Percentiles rank a stretch among this genome's conserved stretches.
phyloP scores from a whole-genome alignment of 1,140 invertebrate species.

The Stegodyphus dumicola region DNA sequence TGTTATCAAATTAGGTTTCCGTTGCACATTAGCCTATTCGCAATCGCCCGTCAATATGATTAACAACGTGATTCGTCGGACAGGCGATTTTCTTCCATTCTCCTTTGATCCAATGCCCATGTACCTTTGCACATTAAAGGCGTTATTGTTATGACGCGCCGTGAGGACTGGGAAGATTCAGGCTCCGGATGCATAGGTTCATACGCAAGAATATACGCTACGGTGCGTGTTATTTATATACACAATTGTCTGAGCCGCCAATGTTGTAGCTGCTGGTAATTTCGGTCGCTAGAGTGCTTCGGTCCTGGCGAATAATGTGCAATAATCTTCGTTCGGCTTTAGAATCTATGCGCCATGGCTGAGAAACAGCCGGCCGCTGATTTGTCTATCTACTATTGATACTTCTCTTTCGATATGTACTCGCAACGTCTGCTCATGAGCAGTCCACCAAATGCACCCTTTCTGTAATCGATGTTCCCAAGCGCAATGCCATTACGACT shows the following conservation, averaged over 20 bases:
- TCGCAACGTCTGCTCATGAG: background rate
- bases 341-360: background rate
- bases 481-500: background rate
- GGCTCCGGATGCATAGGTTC: background rate
- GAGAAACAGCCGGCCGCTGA: background rate
- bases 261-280: background rate
- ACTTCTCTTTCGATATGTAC: background rate
- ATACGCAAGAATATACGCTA: background rate
- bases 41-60: background rate
- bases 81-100: background rate
- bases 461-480: background rate
- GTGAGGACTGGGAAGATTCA: background rate
- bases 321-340: background rate
- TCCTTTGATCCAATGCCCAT: background rate
- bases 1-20: no score
- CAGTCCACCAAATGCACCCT: background rate
- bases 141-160: background rate
- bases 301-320: background rate
- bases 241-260: background rate
- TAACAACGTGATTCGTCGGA: background rate
- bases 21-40: background rate
- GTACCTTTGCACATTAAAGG: background rate
- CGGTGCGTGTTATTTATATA: background rate
- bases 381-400: background rate
- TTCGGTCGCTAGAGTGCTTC: background rate